A percentile compares a stretch with the other conserved stretches of the same genome.
phyloP scores from a whole-genome alignment of 2,888 invertebrate species.

The Acronicta alni region DNA sequence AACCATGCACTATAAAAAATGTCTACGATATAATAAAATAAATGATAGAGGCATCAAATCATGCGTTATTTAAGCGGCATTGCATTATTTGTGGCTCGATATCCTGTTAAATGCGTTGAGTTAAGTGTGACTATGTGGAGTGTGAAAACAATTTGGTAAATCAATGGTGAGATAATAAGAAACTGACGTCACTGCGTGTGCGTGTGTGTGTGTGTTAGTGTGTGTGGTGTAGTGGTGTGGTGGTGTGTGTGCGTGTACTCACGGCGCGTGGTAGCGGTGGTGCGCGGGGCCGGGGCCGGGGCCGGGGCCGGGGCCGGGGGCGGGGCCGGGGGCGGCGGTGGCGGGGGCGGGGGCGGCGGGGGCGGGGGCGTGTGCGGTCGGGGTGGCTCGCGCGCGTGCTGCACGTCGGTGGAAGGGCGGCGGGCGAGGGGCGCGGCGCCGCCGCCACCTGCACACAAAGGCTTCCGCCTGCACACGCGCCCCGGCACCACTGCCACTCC shows the following conservation, averaged over 20 bases:
- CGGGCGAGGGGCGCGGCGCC: constrained; percentile 85
- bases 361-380: constrained; percentile 86
- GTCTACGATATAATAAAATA: constrained; percentile 71
- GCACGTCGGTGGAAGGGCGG: constrained; percentile 90
- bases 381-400: constrained; percentile 76
- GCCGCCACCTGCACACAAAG: constrained; percentile 83
- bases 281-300: constrained; percentile 87
- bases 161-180: too few relatives aligned
- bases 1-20: constrained; percentile 68
- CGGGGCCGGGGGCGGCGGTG: constrained; percentile 89
- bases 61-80: constrained; percentile 72
- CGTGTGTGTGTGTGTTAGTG: constrained; percentile 70
- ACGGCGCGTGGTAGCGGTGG: constrained; percentile 82
- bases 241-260: constrained; percentile 67
- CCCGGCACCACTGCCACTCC: constrained; percentile 24
- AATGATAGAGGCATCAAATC: constrained; percentile 63
- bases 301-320: constrained; percentile 89
- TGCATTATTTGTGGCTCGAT: constrained; percentile 83
- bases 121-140: constrained; percentile 22
- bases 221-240: constrained; percentile 31
- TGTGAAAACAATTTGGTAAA: constrained; percentile 1
- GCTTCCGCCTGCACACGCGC: constrained; percentile 55
- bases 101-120: constrained; percentile 29
- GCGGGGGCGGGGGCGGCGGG: constrained; percentile 81
- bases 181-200: not conserved